phyloP scores from a whole-genome alignment of 2,888 invertebrate species.

The Ornithoptera alexandrae region DNA sequence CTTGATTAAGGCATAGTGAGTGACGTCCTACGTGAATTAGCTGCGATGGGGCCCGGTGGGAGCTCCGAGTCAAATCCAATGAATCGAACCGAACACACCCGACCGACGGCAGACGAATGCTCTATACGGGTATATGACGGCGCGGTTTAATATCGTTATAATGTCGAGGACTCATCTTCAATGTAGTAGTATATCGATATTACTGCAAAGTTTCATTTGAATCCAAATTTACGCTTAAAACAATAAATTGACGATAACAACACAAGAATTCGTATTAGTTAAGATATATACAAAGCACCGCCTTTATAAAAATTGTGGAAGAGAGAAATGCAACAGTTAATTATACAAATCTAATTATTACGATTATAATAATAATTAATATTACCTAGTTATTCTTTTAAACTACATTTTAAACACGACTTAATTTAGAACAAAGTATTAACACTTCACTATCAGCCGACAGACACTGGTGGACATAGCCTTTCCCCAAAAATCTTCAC shows the following conservation, averaged over 20 bases:
- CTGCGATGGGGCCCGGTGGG: conserved; percentile 9
- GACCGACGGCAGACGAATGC: conserved; percentile 2
- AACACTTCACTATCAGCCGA: no score
- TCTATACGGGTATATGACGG: background rate
- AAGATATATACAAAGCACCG: no score
- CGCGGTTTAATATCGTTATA: conserved; percentile 6
- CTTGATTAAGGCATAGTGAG: conserved; percentile 1
- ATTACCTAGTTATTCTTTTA: no score
- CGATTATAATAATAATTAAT: no score
- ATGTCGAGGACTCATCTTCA: background rate
- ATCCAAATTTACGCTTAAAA: background rate
- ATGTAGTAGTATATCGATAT: background rate
- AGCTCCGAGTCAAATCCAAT: conserved; percentile 8
- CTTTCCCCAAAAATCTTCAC: no score
- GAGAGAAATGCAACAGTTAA: no score
- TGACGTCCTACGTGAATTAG: conserved; percentile 13
- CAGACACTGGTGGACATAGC: no score
- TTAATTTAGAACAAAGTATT: no score
- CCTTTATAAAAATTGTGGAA: no score
- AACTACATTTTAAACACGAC: no score
- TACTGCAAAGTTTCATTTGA: background rate
- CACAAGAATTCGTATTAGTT: no score
- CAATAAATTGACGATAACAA: background rate
- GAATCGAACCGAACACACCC: conserved; percentile 18
- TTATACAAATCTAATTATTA: no score